A percentile compares a stretch with the other conserved stretches of the same genome.
Conservation (phyloP, 1,140 invertebrate species). For the Steinernema feltiae region DNA sequence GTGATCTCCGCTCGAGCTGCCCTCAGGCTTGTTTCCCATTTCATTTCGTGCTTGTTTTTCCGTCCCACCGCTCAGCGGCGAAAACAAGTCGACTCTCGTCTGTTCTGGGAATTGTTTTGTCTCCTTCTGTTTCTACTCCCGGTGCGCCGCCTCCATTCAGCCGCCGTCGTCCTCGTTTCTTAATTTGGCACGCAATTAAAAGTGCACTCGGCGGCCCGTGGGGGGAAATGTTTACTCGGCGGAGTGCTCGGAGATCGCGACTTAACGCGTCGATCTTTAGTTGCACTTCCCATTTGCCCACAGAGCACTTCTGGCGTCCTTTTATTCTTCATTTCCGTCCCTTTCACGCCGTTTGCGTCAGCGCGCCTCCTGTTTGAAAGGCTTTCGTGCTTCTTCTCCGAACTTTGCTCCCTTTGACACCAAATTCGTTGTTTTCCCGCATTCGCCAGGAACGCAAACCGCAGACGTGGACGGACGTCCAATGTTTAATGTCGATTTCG, state of each 20-base stretch:
- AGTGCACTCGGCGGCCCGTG: background rate
- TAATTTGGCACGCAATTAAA: background rate
- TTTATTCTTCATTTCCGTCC: background rate
- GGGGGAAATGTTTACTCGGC: background rate
- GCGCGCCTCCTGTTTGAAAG: background rate
- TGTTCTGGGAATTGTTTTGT: background rate
- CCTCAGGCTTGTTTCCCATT: background rate
- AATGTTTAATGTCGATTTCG: no score
- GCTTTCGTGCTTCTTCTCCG: no score
- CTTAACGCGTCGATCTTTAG: background rate
- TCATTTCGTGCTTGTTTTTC: background rate
- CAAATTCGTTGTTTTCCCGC: no score
- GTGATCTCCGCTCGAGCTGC: background rate
- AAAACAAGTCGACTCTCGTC: background rate
- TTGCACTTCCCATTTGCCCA: background rate
- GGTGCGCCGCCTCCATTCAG: background rate
- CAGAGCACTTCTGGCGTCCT: background rate
- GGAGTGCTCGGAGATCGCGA: background rate
- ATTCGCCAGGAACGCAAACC: no score
- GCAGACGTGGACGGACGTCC: no score
- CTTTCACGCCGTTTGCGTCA: background rate
- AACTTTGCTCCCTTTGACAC: no score
- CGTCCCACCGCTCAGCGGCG: background rate
- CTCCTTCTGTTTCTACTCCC: no score
- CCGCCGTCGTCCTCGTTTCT: background rate